A percentile compares a stretch with the other conserved stretches of the same genome.
phyloP scores from a whole-genome alignment of 2,113 vertebrate species.

The Centropristis striata region DNA sequence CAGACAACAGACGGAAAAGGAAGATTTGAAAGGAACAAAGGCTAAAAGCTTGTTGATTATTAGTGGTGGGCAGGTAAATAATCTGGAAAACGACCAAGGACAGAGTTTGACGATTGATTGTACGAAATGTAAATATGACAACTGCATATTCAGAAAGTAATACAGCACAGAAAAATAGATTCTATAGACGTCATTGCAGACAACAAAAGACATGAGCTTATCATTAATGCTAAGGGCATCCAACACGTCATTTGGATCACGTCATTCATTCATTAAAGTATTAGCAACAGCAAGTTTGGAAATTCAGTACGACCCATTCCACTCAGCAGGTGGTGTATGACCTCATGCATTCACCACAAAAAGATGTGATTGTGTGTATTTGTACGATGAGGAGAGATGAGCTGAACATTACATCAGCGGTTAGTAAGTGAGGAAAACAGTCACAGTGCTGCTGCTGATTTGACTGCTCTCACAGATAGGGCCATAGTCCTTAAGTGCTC shows the following conservation, averaged over 20 bases:
- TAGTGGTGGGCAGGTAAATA: no score
- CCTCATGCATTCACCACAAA: conserved; percentile 35
- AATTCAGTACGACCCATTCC: background rate
- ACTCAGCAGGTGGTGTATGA: conserved; percentile 27
- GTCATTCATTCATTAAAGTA: background rate
- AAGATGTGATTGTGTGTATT: conserved; percentile 28
- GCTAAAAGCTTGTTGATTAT: no score
- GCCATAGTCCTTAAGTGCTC: no score
- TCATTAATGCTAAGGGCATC: background rate
- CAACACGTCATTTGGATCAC: conserved; percentile 2
- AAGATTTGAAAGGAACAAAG: no score
- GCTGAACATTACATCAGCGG: conserved; percentile 30
- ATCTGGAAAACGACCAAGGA: no score
- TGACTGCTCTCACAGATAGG: background rate
- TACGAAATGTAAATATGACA: no score
- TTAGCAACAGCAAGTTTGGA: background rate
- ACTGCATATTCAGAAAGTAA: no score
- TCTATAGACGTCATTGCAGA: background rate
- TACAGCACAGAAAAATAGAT: background rate
- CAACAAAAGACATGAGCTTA: conserved; percentile 3
- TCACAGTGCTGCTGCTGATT: background rate
- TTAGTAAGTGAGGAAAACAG: background rate
- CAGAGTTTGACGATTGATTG: no score
- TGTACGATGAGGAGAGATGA: conserved; percentile 9
- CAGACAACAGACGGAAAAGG: no score